phyloP scores from a whole-genome alignment of 92 coral and sea anemone genomes.

The Montipora capitata region DNA sequence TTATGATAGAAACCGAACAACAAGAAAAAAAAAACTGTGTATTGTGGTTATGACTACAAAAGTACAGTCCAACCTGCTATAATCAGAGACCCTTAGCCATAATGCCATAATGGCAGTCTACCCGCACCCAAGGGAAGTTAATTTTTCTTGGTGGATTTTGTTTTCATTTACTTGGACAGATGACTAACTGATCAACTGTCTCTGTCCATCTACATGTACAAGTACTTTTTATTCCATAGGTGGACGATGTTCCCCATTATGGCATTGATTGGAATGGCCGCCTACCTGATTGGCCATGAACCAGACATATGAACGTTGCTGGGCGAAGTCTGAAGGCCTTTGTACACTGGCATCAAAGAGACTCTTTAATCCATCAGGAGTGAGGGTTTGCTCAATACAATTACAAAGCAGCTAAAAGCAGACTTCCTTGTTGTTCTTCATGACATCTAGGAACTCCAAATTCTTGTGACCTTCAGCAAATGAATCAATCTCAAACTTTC shows the following conservation, averaged over 20 bases:
- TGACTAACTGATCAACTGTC: neutral
- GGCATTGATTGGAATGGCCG: conserved; percentile 64
- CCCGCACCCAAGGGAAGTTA: conserved; percentile 33
- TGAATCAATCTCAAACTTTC: conserved; percentile 71
- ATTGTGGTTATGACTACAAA: conserved; percentile 27
- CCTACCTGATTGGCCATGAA: conserved; percentile 42
- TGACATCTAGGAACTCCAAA: conserved; percentile 50
- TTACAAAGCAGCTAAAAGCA: conserved; percentile 62
- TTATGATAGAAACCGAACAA: conserved; percentile 28
- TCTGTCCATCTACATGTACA: neutral
- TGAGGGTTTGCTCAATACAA: conserved; percentile 27
- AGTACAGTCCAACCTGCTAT: conserved; percentile 7
- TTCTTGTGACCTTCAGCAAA: conserved; percentile 59
- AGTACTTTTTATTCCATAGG: conserved; percentile 19
- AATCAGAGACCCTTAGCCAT: neutral
- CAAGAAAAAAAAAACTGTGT: conserved; percentile 1
- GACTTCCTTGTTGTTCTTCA: conserved; percentile 54
- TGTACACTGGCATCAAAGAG: conserved; percentile 42
- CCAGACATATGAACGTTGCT: conserved; percentile 54
- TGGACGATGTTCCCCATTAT: conserved; percentile 46
- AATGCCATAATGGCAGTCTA: conserved; percentile 8
- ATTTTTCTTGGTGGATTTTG: neutral
- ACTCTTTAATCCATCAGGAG: conserved; percentile 40
- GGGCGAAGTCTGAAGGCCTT: conserved; percentile 54
- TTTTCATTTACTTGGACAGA: neutral